Evolutionary conservation across 1,140 invertebrate species (phyloP).

Genomic region (Bactericera cockerelli): DNA sequence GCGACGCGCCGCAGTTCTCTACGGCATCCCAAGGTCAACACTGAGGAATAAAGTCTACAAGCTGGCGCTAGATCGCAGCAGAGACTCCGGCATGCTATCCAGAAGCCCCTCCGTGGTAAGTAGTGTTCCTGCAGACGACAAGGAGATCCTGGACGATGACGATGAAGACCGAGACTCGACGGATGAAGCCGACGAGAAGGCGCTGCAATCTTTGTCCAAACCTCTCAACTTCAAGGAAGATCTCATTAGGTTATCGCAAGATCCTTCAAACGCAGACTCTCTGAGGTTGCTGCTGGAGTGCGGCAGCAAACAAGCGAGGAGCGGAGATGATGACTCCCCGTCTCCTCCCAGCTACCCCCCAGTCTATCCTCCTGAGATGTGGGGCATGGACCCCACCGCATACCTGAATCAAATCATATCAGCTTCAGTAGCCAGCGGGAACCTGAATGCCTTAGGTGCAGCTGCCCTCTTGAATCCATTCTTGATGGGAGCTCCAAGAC

Average conservation of each 20-base stretch:
- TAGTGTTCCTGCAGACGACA: neutral
- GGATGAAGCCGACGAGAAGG: conserved; percentile 19
- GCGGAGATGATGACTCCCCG: conserved; percentile 16
- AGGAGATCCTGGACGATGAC: conserved; percentile 12
- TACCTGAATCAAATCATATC: conserved; percentile 34
- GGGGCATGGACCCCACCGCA: conserved; percentile 37
- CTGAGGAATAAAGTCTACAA: conserved; percentile 89
- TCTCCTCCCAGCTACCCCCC: conserved; percentile 16
- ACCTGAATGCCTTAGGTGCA: conserved; percentile 4
- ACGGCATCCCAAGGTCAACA: conserved; percentile 88
- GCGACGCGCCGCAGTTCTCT: conserved; percentile 77
- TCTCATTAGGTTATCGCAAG: conserved; percentile 39
- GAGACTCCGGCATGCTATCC: conserved; percentile 36
- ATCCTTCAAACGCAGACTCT: conserved; percentile 33
- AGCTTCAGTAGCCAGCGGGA: conserved; percentile 16
- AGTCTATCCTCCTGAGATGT: conserved; percentile 21
- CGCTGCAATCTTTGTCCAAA: conserved; percentile 34
- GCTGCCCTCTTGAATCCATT: conserved; percentile 14
- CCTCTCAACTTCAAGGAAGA: conserved; percentile 41
- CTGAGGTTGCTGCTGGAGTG: conserved; percentile 39
- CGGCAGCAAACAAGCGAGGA: conserved; percentile 26
- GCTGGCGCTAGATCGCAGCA: conserved; percentile 51
- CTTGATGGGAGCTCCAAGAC: neutral
- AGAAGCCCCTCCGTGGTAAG: conserved; percentile 1
- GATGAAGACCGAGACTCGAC: conserved; percentile 8